Evolutionary conservation across 2,797 vertebrate species (phyloP).

Genomic region (Notolepis coatsorum): DNA sequence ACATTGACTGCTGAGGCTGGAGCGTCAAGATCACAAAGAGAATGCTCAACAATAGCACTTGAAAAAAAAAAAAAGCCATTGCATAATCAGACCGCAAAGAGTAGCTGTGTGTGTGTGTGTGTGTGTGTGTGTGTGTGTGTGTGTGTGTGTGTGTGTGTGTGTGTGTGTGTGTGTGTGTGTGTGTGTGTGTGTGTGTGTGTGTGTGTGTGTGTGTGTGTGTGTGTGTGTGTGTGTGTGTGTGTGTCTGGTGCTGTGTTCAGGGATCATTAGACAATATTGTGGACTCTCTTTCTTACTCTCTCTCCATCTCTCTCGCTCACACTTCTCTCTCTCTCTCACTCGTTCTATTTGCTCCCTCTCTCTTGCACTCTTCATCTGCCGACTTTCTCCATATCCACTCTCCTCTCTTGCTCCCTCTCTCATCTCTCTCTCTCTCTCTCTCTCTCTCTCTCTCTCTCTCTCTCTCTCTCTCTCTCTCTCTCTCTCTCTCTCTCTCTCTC

Average conservation of each 20-base stretch:
- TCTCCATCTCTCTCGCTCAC: conserved; percentile 1
- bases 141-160: conserved; percentile 1
- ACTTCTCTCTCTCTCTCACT: conserved; percentile 25
- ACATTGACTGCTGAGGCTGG: conserved; percentile 12
- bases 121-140: conserved; percentile 15
- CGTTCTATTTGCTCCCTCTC: background rate
- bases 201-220: background rate
- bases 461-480: background rate
- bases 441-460: background rate
- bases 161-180: conserved; percentile 21
- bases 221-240: conserved; percentile 6
- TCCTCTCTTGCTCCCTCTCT: conserved; percentile 1
- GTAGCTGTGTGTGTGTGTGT: background rate
- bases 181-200: conserved; percentile 2
- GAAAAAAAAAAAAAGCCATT: conserved; percentile 43
- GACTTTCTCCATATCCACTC: too few relatives aligned
- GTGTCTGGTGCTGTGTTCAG: background rate
- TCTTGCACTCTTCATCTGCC: conserved; percentile 28
- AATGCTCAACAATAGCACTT: conserved; percentile 50
- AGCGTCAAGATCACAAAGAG: too few relatives aligned
- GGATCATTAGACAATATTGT: conserved; percentile 24
- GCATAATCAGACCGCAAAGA: conserved; percentile 44
- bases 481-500: background rate
- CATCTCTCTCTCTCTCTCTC: background rate
- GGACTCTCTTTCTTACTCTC: background rate